These are phyloP conservation scores for Amphimedon queenslandica DNA, from an alignment of 37 sponge, comb jelly and placozoan species.

Conservation along the genomic window DNA sequence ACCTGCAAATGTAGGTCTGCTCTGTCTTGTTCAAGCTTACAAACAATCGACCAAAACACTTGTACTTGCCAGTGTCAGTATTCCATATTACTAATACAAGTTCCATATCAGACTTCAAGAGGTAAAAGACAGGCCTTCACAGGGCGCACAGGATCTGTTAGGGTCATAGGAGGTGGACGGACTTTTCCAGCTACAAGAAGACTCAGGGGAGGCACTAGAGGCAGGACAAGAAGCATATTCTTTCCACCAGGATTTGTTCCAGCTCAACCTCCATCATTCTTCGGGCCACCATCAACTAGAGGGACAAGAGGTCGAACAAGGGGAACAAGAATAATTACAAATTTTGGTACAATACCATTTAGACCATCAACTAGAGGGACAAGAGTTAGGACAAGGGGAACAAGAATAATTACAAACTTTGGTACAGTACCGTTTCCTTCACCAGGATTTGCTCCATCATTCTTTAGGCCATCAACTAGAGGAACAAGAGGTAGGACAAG, in stretches of 20 bases:
- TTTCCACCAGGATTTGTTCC: background rate
- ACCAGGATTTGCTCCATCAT: no score
- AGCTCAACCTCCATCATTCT: background rate
- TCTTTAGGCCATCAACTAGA: background rate
- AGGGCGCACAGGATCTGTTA: no score
- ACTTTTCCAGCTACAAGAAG: no score
- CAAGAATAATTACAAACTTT: no score
- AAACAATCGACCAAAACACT: conserved; percentile 11
- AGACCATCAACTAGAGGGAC: background rate
- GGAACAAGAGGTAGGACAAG: background rate
- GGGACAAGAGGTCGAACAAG: background rate
- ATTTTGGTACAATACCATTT: no score
- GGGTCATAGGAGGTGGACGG: no score
- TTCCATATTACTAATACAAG: background rate
- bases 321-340: background rate
- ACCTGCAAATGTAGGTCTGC: background rate
- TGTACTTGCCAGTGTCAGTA: conserved; percentile 27
- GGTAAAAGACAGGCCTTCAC: background rate
- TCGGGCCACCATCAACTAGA: background rate
- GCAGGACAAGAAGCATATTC: background rate
- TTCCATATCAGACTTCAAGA: background rate
- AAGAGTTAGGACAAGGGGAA: background rate
- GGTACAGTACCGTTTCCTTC: no score
- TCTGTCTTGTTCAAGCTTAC: background rate
- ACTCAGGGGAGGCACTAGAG: no score